A percentile compares a stretch with the other conserved stretches of the same genome.
Evolutionary conservation across 1,140 invertebrate species (phyloP).

Genomic region (Adelges cooleyi): DNA sequence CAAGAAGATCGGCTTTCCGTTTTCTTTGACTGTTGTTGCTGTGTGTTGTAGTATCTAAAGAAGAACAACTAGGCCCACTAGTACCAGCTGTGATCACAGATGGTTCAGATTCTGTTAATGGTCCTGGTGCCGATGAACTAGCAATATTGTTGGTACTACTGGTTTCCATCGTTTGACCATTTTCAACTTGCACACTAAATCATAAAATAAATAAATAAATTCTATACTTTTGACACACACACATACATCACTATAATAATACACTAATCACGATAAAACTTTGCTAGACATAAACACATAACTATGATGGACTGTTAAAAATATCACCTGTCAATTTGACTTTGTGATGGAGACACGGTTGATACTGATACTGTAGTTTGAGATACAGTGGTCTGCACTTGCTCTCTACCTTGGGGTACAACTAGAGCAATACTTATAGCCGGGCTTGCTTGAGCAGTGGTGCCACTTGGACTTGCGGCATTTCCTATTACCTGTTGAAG

Average conservation of each 20-base stretch:
- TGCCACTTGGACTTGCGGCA: slow-evolving; percentile 6
- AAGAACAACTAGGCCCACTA: slow-evolving; percentile 22
- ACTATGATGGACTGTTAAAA: too few relatives aligned
- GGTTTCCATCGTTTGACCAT: slow-evolving; percentile 1
- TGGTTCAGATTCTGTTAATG: slow-evolving; percentile 18
- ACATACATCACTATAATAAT: too few relatives aligned
- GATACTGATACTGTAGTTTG: slow-evolving; percentile 22
- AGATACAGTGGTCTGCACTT: slow-evolving; percentile 18
- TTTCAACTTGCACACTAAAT: slow-evolving; percentile 21
- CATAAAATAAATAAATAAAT: slow-evolving; percentile 12
- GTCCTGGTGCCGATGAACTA: slow-evolving; percentile 13
- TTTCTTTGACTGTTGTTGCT: slow-evolving; percentile 2
- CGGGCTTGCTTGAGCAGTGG: slow-evolving; percentile 5
- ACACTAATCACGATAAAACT: too few relatives aligned
- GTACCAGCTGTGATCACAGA: slow-evolving; percentile 10
- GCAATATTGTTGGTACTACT: slow-evolving; percentile 16
- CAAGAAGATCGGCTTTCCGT: slow-evolving; percentile 15
- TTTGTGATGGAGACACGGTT: slow-evolving; percentile 23
- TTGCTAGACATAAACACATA: too few relatives aligned
- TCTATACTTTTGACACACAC: too few relatives aligned
- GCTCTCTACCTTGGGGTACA: slow-evolving; percentile 14
- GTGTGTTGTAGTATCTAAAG: slow-evolving; percentile 18
- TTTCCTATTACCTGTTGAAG: slow-evolving; percentile 9
- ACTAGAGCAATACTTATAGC: slow-evolving; percentile 23
- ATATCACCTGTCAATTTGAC: slow-evolving; percentile 20